Conservation (phyloP, 1,140 invertebrate species). For the Anastrepha ludens region DNA sequence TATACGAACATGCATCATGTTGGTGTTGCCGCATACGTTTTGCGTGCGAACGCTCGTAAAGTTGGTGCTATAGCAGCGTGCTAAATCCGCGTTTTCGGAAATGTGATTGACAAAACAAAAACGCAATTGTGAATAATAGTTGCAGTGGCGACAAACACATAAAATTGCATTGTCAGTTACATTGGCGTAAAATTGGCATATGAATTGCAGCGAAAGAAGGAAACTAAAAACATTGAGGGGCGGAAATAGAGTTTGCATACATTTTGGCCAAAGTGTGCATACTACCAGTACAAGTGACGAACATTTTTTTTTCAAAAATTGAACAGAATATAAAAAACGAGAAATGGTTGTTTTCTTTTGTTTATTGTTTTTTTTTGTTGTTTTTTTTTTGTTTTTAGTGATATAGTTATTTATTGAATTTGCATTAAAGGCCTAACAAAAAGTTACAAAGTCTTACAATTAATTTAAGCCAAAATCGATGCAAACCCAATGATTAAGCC, state of each 20-base stretch:
- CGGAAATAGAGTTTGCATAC: not conserved
- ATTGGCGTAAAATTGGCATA: constrained; percentile 33
- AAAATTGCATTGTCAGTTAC: constrained; percentile 29
- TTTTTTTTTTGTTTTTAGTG: too few relatives aligned
- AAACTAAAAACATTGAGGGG: not conserved
- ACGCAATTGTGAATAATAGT: constrained; percentile 1
- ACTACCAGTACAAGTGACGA: too few relatives aligned
- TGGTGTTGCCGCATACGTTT: not conserved
- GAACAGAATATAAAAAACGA: too few relatives aligned
- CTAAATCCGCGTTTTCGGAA: not conserved
- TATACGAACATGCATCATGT: not conserved
- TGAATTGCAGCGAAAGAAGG: not conserved
- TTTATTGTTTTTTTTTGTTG: too few relatives aligned
- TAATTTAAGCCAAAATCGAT: too few relatives aligned
- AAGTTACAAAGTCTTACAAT: too few relatives aligned
- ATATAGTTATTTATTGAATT: too few relatives aligned
- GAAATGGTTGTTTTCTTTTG: too few relatives aligned
- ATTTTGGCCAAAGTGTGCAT: too few relatives aligned
- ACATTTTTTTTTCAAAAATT: too few relatives aligned
- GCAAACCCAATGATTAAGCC: too few relatives aligned
- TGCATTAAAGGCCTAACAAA: too few relatives aligned
- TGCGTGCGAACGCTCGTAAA: not conserved
- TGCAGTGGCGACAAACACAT: constrained; percentile 1
- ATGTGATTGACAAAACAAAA: not conserved
- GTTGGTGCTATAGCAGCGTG: not conserved